Base-by-base conservation (phyloP, 35 echinoderm and acorn worm genomes). In the Nesometra sesokonis region DNA sequence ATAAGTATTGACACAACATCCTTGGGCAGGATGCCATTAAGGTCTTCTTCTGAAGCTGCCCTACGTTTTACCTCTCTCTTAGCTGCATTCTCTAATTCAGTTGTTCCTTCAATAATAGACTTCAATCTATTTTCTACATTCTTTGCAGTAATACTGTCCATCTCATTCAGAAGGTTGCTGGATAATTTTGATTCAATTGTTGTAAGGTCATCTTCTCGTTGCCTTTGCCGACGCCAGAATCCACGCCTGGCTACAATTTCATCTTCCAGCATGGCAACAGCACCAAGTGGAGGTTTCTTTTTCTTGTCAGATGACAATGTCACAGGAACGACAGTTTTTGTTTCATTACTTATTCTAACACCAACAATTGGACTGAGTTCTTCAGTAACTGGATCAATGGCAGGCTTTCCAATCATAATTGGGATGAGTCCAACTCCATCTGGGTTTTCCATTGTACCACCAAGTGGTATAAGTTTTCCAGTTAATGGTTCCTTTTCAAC, bases 371-470 rank as follows among this genome's bases (percentile, higher is more conserved):
- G 95, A 38, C 92, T 94, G 4, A 98, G 90, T 86, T 98, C 95
- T 85, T 93, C 95, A 15, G 92, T 97, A 21, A 93, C 88, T 23
- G 89, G 81, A 46, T 98, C 95, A 9, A 98, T 90, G 9, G 93
- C 95, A 77, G 86, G 46, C 52, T 92, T 91, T 17, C 95, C 95
- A 84, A 98, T 92, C 87, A 90, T 94, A 39, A 98, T 98, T 5
- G 95, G 95, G 29, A 98, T 88, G 35, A 98, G 78, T 37, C 95
- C 95, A 94, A 87, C 92, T 57, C 95, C 95, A 47, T 98, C 92
- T 35, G 93, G 95, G 80, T 98, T 93, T 86, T 98, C 95, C 85
- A 94, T 93, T 76, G 95, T 98, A 80, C 95, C 95, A 76, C 95
- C 95, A 30, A 98, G 95, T 0, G 95, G 95, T 57, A 91, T 92